Evolutionary conservation across 2,797 vertebrate species (phyloP).

Genomic region (Silurus aristotelis): DNA sequence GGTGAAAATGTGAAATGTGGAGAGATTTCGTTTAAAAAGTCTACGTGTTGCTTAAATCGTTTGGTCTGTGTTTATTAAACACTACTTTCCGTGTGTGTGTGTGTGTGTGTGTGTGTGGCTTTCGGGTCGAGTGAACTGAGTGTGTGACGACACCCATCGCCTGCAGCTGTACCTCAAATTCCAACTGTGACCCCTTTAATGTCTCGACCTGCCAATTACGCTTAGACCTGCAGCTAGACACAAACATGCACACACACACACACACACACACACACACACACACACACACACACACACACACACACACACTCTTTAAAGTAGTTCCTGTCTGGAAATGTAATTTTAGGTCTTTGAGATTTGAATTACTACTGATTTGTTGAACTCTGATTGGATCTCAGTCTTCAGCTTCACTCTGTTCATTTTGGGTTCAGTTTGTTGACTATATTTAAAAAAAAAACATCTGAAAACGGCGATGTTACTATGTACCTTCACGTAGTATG

Average conservation of each 20-base stretch:
- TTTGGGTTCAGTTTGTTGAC: not conserved
- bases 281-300: constrained; percentile 15
- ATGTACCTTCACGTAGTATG: too few species aligned
- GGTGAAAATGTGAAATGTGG: constrained; percentile 40
- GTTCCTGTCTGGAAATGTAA: constrained; percentile 8
- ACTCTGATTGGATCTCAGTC: not conserved
- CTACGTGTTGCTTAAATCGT: constrained; percentile 32
- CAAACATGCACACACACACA: constrained; percentile 17
- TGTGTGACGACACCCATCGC: constrained; percentile 82
- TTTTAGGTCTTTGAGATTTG: not conserved
- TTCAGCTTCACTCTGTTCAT: not conserved
- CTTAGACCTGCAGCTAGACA: constrained; percentile 41
- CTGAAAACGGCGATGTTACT: too few species aligned
- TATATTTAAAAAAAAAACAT: not conserved
- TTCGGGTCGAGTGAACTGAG: constrained; percentile 59
- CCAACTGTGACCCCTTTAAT: constrained; percentile 70
- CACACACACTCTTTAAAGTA: not conserved
- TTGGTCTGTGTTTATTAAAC: constrained; percentile 49
- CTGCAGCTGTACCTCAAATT: constrained; percentile 82
- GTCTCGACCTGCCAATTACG: constrained; percentile 53
- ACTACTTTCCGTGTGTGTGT: constrained; percentile 44
- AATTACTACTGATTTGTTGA: not conserved
- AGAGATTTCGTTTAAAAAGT: constrained; percentile 32
- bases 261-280: constrained; percentile 32
- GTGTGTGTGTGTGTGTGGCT: constrained; percentile 22